Base-by-base conservation (phyloP, 2,888 invertebrate genomes). In the Torymus auratus region DNA sequence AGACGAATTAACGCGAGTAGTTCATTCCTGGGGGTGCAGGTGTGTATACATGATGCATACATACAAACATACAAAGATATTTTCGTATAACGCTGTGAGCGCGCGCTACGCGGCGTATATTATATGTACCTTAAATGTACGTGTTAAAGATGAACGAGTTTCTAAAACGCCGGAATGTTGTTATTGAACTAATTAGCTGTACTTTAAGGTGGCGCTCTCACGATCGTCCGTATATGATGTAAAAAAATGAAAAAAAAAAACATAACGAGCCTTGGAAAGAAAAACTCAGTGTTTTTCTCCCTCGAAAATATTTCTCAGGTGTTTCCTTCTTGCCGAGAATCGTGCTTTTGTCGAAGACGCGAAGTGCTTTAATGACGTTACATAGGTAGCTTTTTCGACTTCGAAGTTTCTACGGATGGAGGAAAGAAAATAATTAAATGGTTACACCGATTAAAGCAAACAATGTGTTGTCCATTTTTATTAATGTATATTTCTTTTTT, bases 11-110 rank as follows among this genome's bases (percentile, higher is more conserved):
- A 41, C 41, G 41, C 41, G 41, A 7, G 41, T 41, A 41, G 41
- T 41, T 41, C 41, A 7, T 41, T 41, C 41, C 41, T 41, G 41
- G 41, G 41, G 41, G 7, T 41, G 41, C 41, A 41, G 41, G 7
- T 41, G 41, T 41, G 41, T 41, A 41, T 41, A 41, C 41, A 41
- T 41, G 41, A 28, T 28, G 7, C 28, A 28, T 28, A 28, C 41
- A 41, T 41, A 41, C 41, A 41, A 7, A 41, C 41, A 41, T 41
- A 41, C 41, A 41, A 74, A 74, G 20, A 74, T 74, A 74, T 74
- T 74, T 74, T 74, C 73, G 41, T 74, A 74, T 58, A 55, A 73
- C 55, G 64, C 73, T 58, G 62, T 56, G 12, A 41, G 41, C 41
- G 41, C 41, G 41, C 41, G 41, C 41, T 41, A 1, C 41, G 7